Evolutionary conservation across 1,140 invertebrate genomes (phyloP), one percentile per base, ranked within the genome.

Genomic region (Danaus melanippus): DNA sequence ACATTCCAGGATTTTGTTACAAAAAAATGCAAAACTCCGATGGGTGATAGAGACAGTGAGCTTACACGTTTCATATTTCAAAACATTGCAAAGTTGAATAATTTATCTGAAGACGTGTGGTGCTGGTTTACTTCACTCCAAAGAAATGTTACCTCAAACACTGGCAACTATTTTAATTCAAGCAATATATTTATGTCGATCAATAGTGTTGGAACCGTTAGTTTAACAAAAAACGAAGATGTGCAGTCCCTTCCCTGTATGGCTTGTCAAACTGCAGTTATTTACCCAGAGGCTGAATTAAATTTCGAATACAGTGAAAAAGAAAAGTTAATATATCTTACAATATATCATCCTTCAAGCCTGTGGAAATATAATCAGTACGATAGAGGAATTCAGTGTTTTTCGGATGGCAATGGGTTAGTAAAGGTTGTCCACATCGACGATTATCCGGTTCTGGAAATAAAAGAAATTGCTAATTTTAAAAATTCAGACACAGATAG

Each of bases 331-430:
- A 64, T 84, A 46, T 75, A 70, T 49, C 60, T 84, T 10, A 84
- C 78, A 43, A 54, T 84, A 56, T 84, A 83, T 62, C 76, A 56
- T 61, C 76, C 81, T 7, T 81, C 76, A 10, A 75, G 79, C 53
- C 60, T 84, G 56, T 84, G 79, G 79, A 80, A 75, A 66, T 76
- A 79, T 53, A 63, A 71, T 54, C 21, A 58, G 11, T 62, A 68
- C 48, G 81, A 84, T 61, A 74, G 57, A 53, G 81, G 79, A 11
- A 64, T 84, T 50, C 78, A 81, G 56, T 84, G 81, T 67, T 84
- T 84, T 69, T 80, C 81, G 8, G 69, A 84, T 61, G 78, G 74
- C 39, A 74, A 76, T 56, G 81, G 81, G 12, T 82, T 76, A 63
- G 67, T 71, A 9, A 70, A 59, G 57, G 71, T 76, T 5, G 60